Evolutionary conservation across 2,797 vertebrate genomes (phyloP).

Genomic region (Dromococcyx pavoninus): DNA sequence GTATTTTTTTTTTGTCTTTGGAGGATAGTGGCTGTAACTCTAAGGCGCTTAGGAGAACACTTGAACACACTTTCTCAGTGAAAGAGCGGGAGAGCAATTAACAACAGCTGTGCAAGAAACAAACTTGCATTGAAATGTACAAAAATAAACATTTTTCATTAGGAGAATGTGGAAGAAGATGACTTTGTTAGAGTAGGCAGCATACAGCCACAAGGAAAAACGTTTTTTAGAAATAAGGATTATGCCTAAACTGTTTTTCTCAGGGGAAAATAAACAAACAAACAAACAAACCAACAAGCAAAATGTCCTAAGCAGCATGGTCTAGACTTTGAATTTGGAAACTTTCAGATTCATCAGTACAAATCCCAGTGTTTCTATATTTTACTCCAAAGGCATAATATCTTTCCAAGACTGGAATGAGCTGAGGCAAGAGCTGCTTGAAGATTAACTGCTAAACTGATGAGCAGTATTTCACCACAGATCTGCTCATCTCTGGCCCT

Average conservation of each 20-base stretch:
- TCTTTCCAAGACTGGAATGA: rapidly evolving
- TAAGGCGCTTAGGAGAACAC: background rate
- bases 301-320: background rate
- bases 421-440: rapidly evolving
- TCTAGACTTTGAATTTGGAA: background rate
- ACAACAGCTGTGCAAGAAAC: background rate
- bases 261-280: background rate
- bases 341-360: background rate
- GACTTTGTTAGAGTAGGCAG: background rate
- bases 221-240: background rate
- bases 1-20: background rate
- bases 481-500: background rate
- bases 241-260: background rate
- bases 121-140: background rate
- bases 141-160: background rate
- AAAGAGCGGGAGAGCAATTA: background rate
- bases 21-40: background rate
- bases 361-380: background rate
- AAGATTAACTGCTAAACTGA: background rate
- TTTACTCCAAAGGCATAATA: background rate
- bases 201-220: background rate
- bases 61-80: background rate
- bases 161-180: background rate
- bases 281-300: too few species aligned
- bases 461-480: background rate